phyloP scores from a whole-genome alignment of 2,888 invertebrate species.

The Drosophila anceps region DNA sequence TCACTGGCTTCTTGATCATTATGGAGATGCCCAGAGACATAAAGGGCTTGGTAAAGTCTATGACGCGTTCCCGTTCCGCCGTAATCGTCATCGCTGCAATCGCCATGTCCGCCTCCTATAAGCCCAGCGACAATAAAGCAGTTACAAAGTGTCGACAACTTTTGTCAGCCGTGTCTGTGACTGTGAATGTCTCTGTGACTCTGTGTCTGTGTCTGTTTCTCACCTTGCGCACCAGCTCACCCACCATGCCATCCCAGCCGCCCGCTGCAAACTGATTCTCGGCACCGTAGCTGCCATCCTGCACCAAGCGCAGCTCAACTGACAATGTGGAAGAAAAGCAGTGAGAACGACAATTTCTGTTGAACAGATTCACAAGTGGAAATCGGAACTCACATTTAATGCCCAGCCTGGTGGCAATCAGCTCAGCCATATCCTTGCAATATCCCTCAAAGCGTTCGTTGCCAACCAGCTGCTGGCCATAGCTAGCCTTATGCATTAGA shows the following conservation, averaged over 20 bases:
- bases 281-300: conserved; percentile 93
- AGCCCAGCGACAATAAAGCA: conserved; percentile 28
- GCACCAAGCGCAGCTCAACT: conserved; percentile 94
- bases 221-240: conserved; percentile 94
- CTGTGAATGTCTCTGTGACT: not conserved
- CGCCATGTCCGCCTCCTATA: conserved; percentile 97
- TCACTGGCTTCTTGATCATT: conserved; percentile 96
- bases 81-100: conserved; percentile 98
- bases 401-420: conserved; percentile 91
- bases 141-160: conserved; percentile 27
- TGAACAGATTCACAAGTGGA: conserved; percentile 8
- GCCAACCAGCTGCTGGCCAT: conserved; percentile 87
- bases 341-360: conserved; percentile 5
- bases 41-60: conserved; percentile 99
- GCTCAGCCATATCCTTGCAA: conserved; percentile 95
- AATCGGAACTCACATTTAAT: conserved; percentile 91
- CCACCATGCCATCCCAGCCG: conserved; percentile 95
- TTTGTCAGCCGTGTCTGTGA: conserved; percentile 11
- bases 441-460: conserved; percentile 95
- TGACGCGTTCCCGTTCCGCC: conserved; percentile 95
- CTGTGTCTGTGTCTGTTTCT: conserved; percentile 82
- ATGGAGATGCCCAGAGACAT: conserved; percentile 98
- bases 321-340: conserved; percentile 37
- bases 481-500: conserved; percentile 91
- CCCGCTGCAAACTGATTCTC: conserved; percentile 91